Conservation (phyloP, 2,797 vertebrate genomes). For the Enteromius thamalakanensis region DNA sequence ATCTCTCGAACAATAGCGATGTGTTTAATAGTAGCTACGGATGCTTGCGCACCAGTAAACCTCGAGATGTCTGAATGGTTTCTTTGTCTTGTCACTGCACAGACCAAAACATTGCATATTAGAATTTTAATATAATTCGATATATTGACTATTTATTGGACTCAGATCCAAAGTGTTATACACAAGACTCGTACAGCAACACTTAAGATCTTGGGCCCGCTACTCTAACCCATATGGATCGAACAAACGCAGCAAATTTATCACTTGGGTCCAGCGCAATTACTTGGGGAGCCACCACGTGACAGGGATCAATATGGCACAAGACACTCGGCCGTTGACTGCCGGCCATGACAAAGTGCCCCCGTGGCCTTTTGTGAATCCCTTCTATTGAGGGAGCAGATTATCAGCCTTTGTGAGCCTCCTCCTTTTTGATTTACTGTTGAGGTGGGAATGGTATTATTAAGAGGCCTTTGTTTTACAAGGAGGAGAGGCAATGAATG, state of each 20-base stretch:
- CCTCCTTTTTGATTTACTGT: constrained; percentile 77
- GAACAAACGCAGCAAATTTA: constrained; percentile 74
- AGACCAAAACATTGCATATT: neutral
- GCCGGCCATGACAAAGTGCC: constrained; percentile 73
- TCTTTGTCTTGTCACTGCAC: neutral
- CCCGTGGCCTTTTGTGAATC: constrained; percentile 57
- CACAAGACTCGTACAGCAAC: constrained; percentile 13
- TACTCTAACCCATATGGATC: constrained; percentile 53
- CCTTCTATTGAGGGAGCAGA: constrained; percentile 68
- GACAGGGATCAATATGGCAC: constrained; percentile 78
- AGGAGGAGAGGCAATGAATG: constrained; percentile 66
- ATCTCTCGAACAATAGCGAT: constrained; percentile 18
- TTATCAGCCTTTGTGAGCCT: constrained; percentile 70
- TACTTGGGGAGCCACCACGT: constrained; percentile 73
- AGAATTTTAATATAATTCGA: neutral
- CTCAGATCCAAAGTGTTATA: neutral
- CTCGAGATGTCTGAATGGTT: neutral
- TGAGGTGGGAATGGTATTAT: constrained; percentile 69
- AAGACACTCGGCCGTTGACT: constrained; percentile 76
- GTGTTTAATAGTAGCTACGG: constrained; percentile 17
- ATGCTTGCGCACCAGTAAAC: constrained; percentile 10
- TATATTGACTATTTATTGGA: neutral
- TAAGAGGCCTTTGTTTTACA: constrained; percentile 76
- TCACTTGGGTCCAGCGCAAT: constrained; percentile 75
- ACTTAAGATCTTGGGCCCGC: constrained; percentile 64